These are phyloP conservation scores for Anisognathus igniventris DNA, from an alignment of 2,797 vertebrate genomes.

Conservation along the genomic window DNA sequence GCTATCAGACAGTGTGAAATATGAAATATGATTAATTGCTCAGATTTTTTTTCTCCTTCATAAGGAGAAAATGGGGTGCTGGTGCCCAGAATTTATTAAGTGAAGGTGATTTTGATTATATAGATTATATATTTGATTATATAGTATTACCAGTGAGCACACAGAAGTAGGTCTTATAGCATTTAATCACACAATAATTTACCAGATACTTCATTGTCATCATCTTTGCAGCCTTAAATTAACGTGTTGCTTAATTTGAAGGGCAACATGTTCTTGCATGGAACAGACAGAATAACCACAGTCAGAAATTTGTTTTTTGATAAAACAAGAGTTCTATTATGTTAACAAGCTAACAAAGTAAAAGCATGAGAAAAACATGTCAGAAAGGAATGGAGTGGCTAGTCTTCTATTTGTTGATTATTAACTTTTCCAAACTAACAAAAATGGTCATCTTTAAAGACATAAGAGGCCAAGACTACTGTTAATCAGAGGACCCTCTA, in stretches of 20 bases:
- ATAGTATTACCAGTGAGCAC: not conserved
- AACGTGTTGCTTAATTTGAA: not conserved
- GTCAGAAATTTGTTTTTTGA: not conserved
- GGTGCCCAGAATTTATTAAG: not conserved
- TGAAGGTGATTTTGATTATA: not conserved
- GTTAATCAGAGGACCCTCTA: not conserved
- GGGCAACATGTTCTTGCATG: not conserved
- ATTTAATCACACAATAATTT: not conserved
- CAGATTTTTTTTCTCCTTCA: not conserved
- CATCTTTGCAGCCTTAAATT: not conserved
- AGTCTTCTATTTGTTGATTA: not conserved
- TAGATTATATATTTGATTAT: not conserved
- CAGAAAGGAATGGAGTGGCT: not conserved
- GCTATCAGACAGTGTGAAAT: not conserved
- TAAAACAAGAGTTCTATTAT: not conserved
- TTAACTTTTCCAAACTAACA: not conserved
- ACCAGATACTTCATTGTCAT: not conserved
- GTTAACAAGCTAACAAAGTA: not conserved
- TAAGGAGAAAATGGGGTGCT: not conserved
- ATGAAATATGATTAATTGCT: conserved; percentile 6
- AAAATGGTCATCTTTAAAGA: not conserved
- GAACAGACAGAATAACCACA: not conserved
- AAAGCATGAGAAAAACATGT: not conserved
- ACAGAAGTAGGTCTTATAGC: not conserved
- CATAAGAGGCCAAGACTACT: not conserved